These are phyloP conservation scores for Drosophila ustulata DNA, from an alignment of 2,888 invertebrate genomes.

Conservation along the genomic window DNA sequence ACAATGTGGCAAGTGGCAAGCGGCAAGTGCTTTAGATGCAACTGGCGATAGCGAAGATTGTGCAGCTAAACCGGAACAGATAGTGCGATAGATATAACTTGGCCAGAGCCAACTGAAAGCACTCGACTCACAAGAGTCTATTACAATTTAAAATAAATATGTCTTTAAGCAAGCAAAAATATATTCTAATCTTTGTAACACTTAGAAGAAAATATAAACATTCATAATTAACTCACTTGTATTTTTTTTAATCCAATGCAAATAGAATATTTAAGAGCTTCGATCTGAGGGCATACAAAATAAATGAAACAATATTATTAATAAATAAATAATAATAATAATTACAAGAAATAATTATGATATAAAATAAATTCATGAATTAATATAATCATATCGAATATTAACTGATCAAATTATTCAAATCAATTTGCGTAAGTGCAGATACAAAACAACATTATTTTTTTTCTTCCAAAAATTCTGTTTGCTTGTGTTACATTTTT, in stretches of 20 bases:
- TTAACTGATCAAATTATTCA: too few species aligned
- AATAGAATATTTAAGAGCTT: too few species aligned
- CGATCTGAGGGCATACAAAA: background rate
- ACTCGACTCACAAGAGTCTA: constrained; percentile 1
- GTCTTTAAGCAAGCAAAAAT: background rate
- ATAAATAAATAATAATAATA: background rate
- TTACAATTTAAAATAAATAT: background rate
- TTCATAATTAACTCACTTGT: too few species aligned
- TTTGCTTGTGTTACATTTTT: too few species aligned
- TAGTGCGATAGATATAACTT: background rate
- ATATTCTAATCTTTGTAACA: background rate
- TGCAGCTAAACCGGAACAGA: constrained; percentile 29
- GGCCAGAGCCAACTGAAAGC: background rate
- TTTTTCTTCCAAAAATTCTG: too few species aligned
- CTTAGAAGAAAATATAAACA: too few species aligned
- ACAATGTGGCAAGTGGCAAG: constrained; percentile 64
- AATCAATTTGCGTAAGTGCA: too few species aligned
- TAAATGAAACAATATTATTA: too few species aligned
- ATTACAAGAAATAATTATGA: background rate
- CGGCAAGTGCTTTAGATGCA: constrained; percentile 59
- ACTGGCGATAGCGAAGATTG: constrained; percentile 52
- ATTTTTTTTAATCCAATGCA: too few species aligned
- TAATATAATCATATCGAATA: too few species aligned
- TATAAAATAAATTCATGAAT: background rate
- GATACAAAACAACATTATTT: too few species aligned